Evolutionary conservation across 2,113 vertebrate species (phyloP).

Genomic region (Odocoileus virginianus): DNA sequence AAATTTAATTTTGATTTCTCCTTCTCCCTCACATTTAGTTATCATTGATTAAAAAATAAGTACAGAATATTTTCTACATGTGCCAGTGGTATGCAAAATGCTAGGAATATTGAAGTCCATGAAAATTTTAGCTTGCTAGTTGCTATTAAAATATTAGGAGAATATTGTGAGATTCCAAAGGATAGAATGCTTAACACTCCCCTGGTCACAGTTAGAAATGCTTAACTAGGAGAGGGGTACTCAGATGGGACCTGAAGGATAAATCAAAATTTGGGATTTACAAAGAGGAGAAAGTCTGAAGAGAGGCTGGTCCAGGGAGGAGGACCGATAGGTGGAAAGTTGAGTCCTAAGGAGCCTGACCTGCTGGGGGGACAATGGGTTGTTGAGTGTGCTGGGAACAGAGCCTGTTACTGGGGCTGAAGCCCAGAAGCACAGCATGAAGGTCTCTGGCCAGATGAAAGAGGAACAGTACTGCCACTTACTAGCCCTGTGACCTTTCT

Average conservation of each 20-base stretch:
- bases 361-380: neutral
- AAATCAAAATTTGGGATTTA: neutral
- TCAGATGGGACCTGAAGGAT: neutral
- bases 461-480: neutral
- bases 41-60: neutral
- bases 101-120: neutral
- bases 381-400: neutral
- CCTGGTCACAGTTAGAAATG: neutral
- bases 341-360: neutral
- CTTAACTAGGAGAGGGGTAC: neutral
- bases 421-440: neutral
- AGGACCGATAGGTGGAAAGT: neutral
- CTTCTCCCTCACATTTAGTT: neutral
- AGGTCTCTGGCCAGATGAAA: neutral
- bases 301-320: neutral
- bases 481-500: neutral
- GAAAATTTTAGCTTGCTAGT: neutral
- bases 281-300: neutral
- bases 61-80: neutral
- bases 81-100: neutral
- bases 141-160: neutral
- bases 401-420: neutral
- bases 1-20: neutral
- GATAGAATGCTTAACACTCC: neutral
- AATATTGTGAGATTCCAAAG: neutral